Base-by-base conservation (phyloP, 2,113 vertebrate genomes). In the Sander vitreus region DNA sequence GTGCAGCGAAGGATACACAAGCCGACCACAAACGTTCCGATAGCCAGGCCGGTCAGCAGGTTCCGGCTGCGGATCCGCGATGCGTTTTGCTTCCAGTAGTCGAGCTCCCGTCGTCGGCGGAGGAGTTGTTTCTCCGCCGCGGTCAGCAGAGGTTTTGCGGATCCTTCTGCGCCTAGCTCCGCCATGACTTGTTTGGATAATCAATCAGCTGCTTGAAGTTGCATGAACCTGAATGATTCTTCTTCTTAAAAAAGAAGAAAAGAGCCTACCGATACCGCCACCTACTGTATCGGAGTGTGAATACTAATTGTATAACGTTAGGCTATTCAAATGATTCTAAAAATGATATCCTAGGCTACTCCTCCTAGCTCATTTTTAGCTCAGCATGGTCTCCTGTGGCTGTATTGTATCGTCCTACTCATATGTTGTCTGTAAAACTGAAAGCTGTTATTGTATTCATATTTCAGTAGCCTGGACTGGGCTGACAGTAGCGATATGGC, bases 1-100 rank as follows among this genome's bases (percentile, higher is more conserved):
- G 10, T 3, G 9, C 4, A 18, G 53, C 59, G 53, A 87, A 89
- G 96, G 97, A 98, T 98, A 97, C 97, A 97, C 71, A 98, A 92
- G 9, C 95, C 96, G 4, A 95, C 10, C 1, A 91, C 94, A 65
- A 97, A 73, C 1, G 95, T 94, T 10, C 97, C 97, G 53, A 97
- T 95, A 4, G 88, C 66, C 59, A 97, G 91, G 2, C 94, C 96
- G 2, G 97, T 96, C 21, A 96, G 3, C 18, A 88, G 30, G 90
- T 97, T 97, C 23, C 96, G 92, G 10, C 79, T 57, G 25, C 95
- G 95, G 64, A 96, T 73, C 67, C 92, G 88, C 66, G 93, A 80
- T 0, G 92, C 90, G n/a, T 95, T 87, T 8, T 91, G 93, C 73
- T 90, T 91, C 82, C 90, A 95, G 78, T 93, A 88, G 11, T 93